Conservation (phyloP, 2,113 vertebrate genomes). For the Limanda limanda region DNA sequence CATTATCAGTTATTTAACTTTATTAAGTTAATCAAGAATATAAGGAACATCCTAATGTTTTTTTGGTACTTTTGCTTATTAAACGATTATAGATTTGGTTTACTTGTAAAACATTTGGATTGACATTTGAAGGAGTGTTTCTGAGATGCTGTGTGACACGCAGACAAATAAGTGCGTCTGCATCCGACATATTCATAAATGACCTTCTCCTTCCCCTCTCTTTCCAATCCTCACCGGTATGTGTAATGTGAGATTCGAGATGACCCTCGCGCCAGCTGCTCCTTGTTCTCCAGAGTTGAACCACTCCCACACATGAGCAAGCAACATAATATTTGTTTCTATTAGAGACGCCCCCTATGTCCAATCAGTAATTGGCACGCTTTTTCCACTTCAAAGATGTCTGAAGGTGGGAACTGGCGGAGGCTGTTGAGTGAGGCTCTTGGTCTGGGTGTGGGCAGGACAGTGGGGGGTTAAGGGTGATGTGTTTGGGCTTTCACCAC, state of each 20-base stretch:
- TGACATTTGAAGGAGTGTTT: background rate
- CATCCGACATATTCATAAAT: slow-evolving; percentile 44
- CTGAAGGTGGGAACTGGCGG: slow-evolving; percentile 66
- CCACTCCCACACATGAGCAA: slow-evolving; percentile 61
- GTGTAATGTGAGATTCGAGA: slow-evolving; percentile 73
- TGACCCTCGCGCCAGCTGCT: slow-evolving; percentile 77
- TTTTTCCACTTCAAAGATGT: slow-evolving; percentile 76
- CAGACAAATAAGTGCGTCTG: slow-evolving; percentile 40
- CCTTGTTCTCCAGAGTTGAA: slow-evolving; percentile 54
- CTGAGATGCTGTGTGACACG: slow-evolving; percentile 1
- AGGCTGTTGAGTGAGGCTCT: slow-evolving; percentile 74
- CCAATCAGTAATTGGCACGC: slow-evolving; percentile 75
- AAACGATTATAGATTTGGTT: background rate
- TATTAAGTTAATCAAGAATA: background rate
- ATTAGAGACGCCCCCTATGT: slow-evolving; percentile 63
- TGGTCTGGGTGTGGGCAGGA: slow-evolving; percentile 67
- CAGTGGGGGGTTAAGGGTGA: slow-evolving; percentile 73
- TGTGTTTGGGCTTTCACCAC: slow-evolving; percentile 75
- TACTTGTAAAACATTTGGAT: background rate
- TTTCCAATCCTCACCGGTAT: slow-evolving; percentile 48
- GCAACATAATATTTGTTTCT: slow-evolving; percentile 79
- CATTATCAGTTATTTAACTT: no score
- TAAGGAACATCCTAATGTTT: background rate
- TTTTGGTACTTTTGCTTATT: background rate
- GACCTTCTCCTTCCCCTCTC: slow-evolving; percentile 26